Evolutionary conservation across 2,797 vertebrate species (phyloP).

Genomic region (Anguilla pacifica): DNA sequence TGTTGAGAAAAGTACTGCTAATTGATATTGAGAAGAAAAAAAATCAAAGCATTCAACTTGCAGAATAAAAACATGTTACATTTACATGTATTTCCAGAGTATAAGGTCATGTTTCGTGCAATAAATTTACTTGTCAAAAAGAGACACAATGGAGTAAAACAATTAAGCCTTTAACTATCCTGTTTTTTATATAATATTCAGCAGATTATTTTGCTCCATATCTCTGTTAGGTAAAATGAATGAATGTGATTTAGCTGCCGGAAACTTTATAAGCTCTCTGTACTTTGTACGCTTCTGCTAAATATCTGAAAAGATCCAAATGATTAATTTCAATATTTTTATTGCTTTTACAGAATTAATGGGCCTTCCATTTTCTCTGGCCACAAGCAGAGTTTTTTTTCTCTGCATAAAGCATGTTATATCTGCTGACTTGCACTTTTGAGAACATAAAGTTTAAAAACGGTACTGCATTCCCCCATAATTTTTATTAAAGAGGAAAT

Average conservation of each 20-base stretch:
- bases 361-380: conserved; percentile 16
- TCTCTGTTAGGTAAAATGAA: conserved; percentile 3
- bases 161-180: conserved; percentile 10
- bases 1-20: background rate
- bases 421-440: conserved; percentile 20
- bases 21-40: background rate
- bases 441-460: conserved; percentile 9
- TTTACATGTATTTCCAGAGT: background rate
- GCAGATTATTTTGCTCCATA: background rate
- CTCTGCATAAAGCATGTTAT: background rate
- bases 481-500: conserved; percentile 11
- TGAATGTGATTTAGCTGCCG: background rate
- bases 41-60: background rate
- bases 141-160: background rate
- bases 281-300: background rate
- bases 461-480: background rate
- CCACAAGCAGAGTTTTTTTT: background rate
- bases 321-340: conserved; percentile 26
- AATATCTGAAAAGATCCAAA: conserved; percentile 25
- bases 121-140: background rate
- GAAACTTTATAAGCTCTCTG: background rate
- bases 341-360: conserved; percentile 17
- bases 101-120: background rate
- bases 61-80: background rate
- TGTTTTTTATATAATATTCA: background rate